Evolutionary conservation across 1,140 invertebrate genomes (phyloP), one percentile per base, ranked within the genome.

Genomic region (Zaprionus nigranus): DNA sequence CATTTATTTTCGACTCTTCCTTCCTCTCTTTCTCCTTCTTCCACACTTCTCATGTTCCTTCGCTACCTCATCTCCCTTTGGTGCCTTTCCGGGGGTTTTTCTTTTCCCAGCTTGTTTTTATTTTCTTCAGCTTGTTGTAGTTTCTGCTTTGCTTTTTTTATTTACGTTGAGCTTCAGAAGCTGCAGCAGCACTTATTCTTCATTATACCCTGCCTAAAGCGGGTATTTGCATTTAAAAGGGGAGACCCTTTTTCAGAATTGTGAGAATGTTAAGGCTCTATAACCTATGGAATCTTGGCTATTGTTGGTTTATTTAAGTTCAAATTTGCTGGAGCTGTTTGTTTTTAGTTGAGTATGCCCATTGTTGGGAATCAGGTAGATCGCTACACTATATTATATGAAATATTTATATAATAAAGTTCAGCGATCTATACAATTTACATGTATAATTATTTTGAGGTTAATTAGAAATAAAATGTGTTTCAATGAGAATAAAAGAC

Each of bases 1-100:
- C 83, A 83, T 88, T 83, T 87, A 81, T 88, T 87, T 83, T 69
- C 53, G 75, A 58, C 59, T 81, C 62, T 62, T 12, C n/a, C 7
- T 17, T 17, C n/a, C 5, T n/a, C 13, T 5, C 40, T 17, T 5
- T n/a, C 58, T 62, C 51, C 58, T 65, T 17, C 38, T 69, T 63
- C 61, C 67, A 43, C 78, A 49, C 63, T 34, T 24, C 34, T 20
- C 1, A 6, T 67, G 30, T n/a, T 22, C 26, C 24, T n/a, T 15
- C 15, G 34, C 34, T 38, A 15, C 38, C 38, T 5, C 38, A 34
- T 34, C 15, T 40, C 38, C 38, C 13, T 83, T 83, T 71, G 36
- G 71, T 66, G 54, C 77, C 58, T 51, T 79, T 43, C 57, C n/a
- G 46, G 46, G 11, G 60, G 68, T 71, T 69, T 57, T 69, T 53